Evolutionary conservation across 1,140 invertebrate species (phyloP).

Genomic region (Bombyx mandarina): DNA sequence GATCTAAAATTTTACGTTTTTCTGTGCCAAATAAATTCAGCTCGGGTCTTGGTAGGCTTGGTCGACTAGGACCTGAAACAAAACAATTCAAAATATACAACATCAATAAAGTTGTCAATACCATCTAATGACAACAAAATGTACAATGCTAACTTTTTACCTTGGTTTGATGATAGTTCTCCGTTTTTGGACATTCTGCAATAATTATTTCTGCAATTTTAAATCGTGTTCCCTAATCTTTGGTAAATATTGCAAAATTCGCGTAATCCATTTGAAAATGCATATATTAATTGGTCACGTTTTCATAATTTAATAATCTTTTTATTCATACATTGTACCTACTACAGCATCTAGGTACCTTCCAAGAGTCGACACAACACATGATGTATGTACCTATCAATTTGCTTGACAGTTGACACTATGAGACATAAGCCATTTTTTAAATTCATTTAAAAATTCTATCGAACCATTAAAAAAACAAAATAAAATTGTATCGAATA

Average conservation of each 20-base stretch:
- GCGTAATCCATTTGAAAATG: not conserved
- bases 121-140: constrained; percentile 5
- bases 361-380: constrained; percentile 15
- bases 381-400: constrained; percentile 4
- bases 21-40: constrained; percentile 56
- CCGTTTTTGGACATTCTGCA: constrained; percentile 67
- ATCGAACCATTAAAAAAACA: too few relatives aligned
- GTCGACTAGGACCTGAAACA: constrained; percentile 49
- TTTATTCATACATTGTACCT: constrained; percentile 34
- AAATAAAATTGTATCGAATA: not conserved
- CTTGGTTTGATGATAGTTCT: constrained; percentile 66
- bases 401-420: not conserved
- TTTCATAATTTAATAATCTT: constrained; percentile 33
- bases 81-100: constrained; percentile 1
- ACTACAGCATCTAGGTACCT: too few relatives aligned
- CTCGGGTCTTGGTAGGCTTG: constrained; percentile 49
- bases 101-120: not conserved
- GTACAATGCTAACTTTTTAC: constrained; percentile 33
- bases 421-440: not conserved
- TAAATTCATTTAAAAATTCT: not conserved
- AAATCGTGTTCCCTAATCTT: constrained; percentile 30
- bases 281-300: constrained; percentile 29
- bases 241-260: constrained; percentile 24
- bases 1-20: constrained; percentile 57
- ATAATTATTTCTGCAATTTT: constrained; percentile 16